Conservation (phyloP, 2,888 invertebrate genomes). For the Phasia obesa region DNA sequence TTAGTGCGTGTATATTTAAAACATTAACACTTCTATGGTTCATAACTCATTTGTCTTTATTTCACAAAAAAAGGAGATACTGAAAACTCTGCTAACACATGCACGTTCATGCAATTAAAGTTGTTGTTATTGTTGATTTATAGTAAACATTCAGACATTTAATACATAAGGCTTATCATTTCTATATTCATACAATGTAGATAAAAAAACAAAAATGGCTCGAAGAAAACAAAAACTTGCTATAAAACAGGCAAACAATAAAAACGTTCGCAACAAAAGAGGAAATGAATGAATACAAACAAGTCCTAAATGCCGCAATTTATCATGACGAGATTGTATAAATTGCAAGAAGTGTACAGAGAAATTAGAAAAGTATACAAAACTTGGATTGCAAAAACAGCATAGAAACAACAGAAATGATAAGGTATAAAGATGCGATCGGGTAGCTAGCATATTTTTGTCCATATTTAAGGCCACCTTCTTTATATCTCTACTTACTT, state of each 20-base stretch:
- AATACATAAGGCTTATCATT: constrained; percentile 15
- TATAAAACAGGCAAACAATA: constrained; percentile 4
- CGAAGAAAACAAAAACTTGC: too few relatives aligned
- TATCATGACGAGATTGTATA: constrained; percentile 64
- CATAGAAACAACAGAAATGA: constrained; percentile 45
- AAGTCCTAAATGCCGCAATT: constrained; percentile 58
- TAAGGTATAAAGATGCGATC: constrained; percentile 46
- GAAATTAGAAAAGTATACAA: constrained; percentile 34
- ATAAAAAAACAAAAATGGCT: constrained; percentile 23
- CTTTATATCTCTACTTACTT: too few relatives aligned
- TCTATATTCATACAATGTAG: not conserved
- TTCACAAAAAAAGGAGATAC: not conserved
- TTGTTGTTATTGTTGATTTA: too few relatives aligned
- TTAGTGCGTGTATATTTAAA: not conserved
- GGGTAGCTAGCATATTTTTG: constrained; percentile 54
- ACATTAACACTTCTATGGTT: constrained; percentile 35
- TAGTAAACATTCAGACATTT: not conserved
- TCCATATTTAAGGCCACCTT: too few relatives aligned
- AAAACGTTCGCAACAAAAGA: not conserved
- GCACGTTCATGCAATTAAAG: too few relatives aligned
- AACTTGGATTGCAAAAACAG: not conserved
- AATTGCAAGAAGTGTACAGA: constrained; percentile 54
- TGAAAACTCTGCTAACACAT: not conserved
- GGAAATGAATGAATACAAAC: constrained; percentile 36
- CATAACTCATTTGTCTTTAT: constrained; percentile 48